Base-by-base conservation (phyloP, 2,797 vertebrate genomes). In the Benthosema pterotum region DNA sequence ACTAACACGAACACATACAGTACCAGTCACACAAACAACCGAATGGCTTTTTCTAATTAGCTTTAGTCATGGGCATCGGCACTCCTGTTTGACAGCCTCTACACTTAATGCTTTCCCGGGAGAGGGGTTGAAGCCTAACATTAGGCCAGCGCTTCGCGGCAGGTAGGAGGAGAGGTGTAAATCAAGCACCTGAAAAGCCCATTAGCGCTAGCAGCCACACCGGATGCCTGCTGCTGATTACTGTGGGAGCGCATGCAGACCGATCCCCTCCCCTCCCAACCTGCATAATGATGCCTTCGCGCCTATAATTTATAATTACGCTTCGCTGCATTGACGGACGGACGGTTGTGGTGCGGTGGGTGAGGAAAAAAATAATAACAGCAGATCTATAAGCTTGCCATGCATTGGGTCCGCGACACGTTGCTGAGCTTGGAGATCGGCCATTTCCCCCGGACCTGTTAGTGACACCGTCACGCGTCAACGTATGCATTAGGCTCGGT, bases 131-230 rank as follows among this genome's bases (percentile, higher is more conserved):
- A 38, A 64, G 63, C 72, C 84, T 72, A 80, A 81, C 74, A 79
- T 83, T 79, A 73, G 51, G 48, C 63, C 42, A 65, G 63, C 73
- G 71, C 73, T 74, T 76, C 57, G 68, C 82, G 69, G 62, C 14
- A 50, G 58, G 32, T 38, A 38, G 48, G 38, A 69, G 28, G 28
- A 49, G 54, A 57, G 50, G 70, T 78, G 79, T 79, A 86, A 83
- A 87, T 87, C 82, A 84, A 69, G 66, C 74, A 82, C 83, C 84
- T 85, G 80, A 38, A 83, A 86, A 84, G 72, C 55, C 66, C 60
- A 83, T 87, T 87, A 85, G 74, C 43, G 60, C 79, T 77, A 80
- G 65, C 74, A 77, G 62, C 64, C 72, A 78, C 71, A 71, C 64
- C 60, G 66, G 69, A 68, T 63, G 59, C 53, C 71, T 69, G 60